Evolutionary conservation across 2,888 invertebrate species (phyloP).

Genomic region (Tethea ocularis): DNA sequence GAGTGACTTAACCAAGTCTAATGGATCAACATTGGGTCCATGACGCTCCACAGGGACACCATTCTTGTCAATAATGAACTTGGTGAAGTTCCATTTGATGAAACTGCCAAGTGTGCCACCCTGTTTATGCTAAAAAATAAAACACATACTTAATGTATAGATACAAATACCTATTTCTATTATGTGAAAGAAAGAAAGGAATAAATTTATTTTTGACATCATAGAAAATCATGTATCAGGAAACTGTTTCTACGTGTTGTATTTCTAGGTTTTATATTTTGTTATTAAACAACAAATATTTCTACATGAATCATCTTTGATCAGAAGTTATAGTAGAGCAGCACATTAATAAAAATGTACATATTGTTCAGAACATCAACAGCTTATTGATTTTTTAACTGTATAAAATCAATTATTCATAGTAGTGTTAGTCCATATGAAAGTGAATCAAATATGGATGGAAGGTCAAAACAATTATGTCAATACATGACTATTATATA

Average conservation of each 20-base stretch:
- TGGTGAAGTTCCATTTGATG: slow-evolving; percentile 95
- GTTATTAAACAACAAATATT: no score
- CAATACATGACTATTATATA: slow-evolving; percentile 21
- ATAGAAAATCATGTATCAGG: no score
- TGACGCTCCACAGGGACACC: slow-evolving; percentile 88
- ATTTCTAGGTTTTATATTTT: no score
- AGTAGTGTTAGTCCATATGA: not conserved
- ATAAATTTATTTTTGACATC: no score
- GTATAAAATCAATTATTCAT: not conserved
- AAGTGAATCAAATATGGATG: not conserved
- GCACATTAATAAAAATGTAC: no score
- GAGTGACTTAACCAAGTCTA: slow-evolving; percentile 76
- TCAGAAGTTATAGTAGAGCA: no score
- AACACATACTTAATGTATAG: no score
- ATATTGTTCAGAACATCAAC: not conserved
- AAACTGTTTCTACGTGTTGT: no score
- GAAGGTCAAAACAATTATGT: slow-evolving; percentile 10
- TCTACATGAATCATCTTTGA: no score
- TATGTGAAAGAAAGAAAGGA: not conserved
- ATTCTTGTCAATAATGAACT: slow-evolving; percentile 90
- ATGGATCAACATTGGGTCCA: slow-evolving; percentile 84
- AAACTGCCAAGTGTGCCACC: slow-evolving; percentile 85
- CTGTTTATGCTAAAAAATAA: slow-evolving; percentile 68
- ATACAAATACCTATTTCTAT: no score
- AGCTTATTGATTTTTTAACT: not conserved